Evolutionary conservation across 1,140 invertebrate species (phyloP).

Genomic region (Orchesella cincta): DNA sequence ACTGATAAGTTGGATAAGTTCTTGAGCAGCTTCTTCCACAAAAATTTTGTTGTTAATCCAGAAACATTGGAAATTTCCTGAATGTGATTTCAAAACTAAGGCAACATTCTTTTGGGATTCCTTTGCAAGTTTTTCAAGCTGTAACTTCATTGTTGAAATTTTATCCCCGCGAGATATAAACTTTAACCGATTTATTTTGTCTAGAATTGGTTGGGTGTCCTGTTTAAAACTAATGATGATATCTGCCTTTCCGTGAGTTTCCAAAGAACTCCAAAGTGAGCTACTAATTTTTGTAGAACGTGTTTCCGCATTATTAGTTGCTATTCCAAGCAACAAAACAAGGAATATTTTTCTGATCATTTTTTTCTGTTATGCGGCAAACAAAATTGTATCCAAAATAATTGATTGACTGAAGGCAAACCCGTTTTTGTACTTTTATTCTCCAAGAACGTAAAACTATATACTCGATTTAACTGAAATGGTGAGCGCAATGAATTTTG

Average conservation of each 20-base stretch:
- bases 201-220: not conserved
- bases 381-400: too few relatives aligned
- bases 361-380: too few relatives aligned
- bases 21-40: not conserved
- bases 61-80: not conserved
- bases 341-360: too few relatives aligned
- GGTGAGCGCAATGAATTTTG: too few relatives aligned
- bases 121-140: not conserved
- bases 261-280: too few relatives aligned
- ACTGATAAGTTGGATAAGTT: not conserved
- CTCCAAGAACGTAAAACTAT: too few relatives aligned
- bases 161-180: not conserved
- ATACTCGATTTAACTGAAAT: too few relatives aligned
- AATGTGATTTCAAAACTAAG: not conserved
- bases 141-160: not conserved
- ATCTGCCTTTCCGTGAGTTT: not conserved
- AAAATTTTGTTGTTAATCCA: constrained; percentile 40
- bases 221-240: not conserved
- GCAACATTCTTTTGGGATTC: not conserved
- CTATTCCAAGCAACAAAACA: too few relatives aligned
- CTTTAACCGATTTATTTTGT: not conserved
- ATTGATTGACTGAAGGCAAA: too few relatives aligned
- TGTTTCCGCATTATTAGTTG: too few relatives aligned
- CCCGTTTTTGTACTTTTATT: too few relatives aligned
- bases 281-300: too few relatives aligned